These are phyloP conservation scores for Calliopsis andreniformis DNA, from an alignment of 1,140 invertebrate genomes.

Conservation along the genomic window DNA sequence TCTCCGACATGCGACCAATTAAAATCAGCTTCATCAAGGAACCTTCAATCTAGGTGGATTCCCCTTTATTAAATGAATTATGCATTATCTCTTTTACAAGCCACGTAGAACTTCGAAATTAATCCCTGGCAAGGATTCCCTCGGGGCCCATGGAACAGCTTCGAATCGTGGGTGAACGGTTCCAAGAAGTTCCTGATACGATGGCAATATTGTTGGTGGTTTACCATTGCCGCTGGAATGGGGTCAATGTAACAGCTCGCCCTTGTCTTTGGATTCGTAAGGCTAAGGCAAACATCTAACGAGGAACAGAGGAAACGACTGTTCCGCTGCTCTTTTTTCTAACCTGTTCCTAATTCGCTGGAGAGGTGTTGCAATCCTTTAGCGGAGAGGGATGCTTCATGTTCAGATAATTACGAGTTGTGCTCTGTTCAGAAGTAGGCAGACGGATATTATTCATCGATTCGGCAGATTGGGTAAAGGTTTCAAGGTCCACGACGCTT, in stretches of 20 bases:
- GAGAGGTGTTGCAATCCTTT: background rate
- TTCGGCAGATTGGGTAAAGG: too few species aligned
- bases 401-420: background rate
- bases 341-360: background rate
- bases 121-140: background rate
- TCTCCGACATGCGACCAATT: background rate
- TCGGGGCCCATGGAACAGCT: conserved; percentile 5
- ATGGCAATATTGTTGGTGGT: background rate
- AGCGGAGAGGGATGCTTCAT: too few species aligned
- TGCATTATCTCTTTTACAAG: background rate
- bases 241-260: conserved; percentile 64
- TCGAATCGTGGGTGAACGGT: conserved; percentile 2
- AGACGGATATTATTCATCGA: too few species aligned
- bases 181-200: conserved; percentile 41
- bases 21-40: background rate
- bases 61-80: conserved; percentile 14
- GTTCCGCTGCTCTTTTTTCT: background rate
- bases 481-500: too few species aligned
- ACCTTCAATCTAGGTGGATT: background rate
- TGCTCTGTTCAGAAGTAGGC: background rate
- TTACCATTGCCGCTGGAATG: conserved; percentile 40
- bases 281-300: conserved; percentile 23
- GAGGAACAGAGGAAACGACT: background rate
- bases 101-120: background rate
- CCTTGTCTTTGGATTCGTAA: conserved; percentile 55